A percentile compares a stretch with the other conserved stretches of the same genome.
phyloP scores from a whole-genome alignment of 2,888 invertebrate species.

The Stenichneumon culpator region DNA sequence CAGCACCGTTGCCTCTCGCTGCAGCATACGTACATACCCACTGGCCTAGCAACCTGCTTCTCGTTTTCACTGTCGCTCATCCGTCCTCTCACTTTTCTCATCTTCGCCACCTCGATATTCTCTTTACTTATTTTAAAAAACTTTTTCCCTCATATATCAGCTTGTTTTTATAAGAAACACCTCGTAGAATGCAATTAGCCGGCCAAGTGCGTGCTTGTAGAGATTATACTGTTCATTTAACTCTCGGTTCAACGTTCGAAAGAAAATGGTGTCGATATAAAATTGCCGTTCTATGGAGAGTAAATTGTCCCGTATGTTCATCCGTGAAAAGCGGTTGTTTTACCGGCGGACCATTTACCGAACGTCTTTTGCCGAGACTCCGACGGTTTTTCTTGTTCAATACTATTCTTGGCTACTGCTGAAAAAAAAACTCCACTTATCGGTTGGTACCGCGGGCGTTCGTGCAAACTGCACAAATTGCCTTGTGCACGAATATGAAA shows the following conservation, averaged over 20 bases:
- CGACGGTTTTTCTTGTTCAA: not conserved
- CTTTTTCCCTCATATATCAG: constrained; percentile 15
- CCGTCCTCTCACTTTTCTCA: constrained; percentile 2
- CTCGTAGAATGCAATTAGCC: constrained; percentile 38
- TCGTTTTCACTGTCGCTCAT: constrained; percentile 35
- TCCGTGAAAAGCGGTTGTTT: not conserved
- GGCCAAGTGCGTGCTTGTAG: constrained; percentile 11
- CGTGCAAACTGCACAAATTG: constrained; percentile 39
- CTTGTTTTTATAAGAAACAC: constrained; percentile 48
- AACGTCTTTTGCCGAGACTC: not conserved
- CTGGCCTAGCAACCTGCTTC: constrained; percentile 69
- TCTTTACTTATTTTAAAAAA: not conserved
- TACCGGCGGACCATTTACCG: not conserved
- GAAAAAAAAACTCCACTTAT: not conserved
- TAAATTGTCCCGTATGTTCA: not conserved
- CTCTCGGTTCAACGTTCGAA: not conserved
- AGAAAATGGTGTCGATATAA: not conserved
- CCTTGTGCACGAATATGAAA: constrained; percentile 46
- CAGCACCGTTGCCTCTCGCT: constrained; percentile 11
- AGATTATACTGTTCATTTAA: constrained; percentile 31
- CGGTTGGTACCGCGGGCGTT: constrained; percentile 1
- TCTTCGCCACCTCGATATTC: constrained; percentile 23
- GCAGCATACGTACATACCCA: constrained; percentile 33
- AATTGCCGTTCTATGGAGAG: not conserved
- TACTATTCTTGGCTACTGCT: not conserved